Percentiles rank a stretch among this genome's conserved stretches.
Evolutionary conservation across 2,113 vertebrate genomes (phyloP).

Genomic region (Sorex araneus): DNA sequence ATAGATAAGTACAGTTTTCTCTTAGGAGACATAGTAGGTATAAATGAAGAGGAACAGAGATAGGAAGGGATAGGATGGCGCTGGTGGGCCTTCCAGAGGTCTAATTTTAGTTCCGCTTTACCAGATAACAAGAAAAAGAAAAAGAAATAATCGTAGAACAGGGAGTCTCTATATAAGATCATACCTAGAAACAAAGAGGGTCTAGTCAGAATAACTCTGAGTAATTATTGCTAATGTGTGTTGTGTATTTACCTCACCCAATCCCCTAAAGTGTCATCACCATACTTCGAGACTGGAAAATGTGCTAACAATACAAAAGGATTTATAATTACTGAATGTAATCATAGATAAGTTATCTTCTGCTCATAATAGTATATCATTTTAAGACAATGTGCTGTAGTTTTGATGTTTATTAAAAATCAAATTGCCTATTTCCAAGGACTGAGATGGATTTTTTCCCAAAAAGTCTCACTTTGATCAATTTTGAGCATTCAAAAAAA

Average conservation of each 20-base stretch:
- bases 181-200: not conserved
- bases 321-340: not conserved
- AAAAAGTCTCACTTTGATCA: slow-evolving; percentile 39
- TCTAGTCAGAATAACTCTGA: not conserved
- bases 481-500: slow-evolving; percentile 44
- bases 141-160: not conserved
- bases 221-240: not conserved
- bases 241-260: not conserved
- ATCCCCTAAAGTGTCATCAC: not conserved
- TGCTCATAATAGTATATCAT: slow-evolving; percentile 21
- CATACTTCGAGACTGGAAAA: slow-evolving; percentile 19
- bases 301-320: slow-evolving; percentile 23
- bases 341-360: not conserved
- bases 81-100: not conserved
- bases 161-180: not conserved
- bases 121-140: not conserved
- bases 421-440: slow-evolving; percentile 24
- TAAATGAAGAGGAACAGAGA: not conserved
- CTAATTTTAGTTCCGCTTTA: not conserved
- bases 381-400: slow-evolving; percentile 5
- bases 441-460: not conserved
- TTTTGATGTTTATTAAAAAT: slow-evolving; percentile 19
- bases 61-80: not conserved
- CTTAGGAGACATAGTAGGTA: not conserved
- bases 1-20: not conserved